Percentiles rank a stretch among this genome's conserved stretches.
Evolutionary conservation across 2,888 invertebrate genomes (phyloP).

Genomic region (Anaspis maculata): DNA sequence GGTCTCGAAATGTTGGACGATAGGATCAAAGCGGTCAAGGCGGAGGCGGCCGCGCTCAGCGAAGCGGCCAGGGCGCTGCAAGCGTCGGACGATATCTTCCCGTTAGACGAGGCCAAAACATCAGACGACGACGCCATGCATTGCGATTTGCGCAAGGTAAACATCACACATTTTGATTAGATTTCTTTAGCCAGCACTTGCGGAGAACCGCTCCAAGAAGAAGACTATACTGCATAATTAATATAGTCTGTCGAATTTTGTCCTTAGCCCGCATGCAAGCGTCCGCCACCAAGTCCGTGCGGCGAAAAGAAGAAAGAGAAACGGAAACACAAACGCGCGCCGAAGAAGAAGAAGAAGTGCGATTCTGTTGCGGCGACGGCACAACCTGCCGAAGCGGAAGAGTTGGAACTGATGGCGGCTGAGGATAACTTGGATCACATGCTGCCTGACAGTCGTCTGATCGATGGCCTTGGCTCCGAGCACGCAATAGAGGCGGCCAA

Average conservation of each 20-base stretch:
- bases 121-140: slow-evolving; percentile 3
- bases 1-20: slow-evolving; percentile 5
- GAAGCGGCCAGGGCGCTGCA: too few relatives aligned
- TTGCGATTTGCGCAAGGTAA: slow-evolving; percentile 12
- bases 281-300: slow-evolving; percentile 7
- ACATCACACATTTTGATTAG: background rate
- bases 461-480: too few relatives aligned
- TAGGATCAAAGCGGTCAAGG: background rate
- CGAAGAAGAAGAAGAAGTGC: slow-evolving; percentile 4
- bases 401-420: too few relatives aligned
- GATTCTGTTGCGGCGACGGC: background rate
- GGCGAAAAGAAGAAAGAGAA: slow-evolving; percentile 4
- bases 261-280: slow-evolving; percentile 7
- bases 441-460: too few relatives aligned
- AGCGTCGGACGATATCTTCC: too few relatives aligned
- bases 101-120: too few relatives aligned
- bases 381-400: background rate
- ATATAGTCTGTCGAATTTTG: background rate
- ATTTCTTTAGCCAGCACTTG: background rate
- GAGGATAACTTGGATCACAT: too few relatives aligned
- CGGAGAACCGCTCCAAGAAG: background rate
- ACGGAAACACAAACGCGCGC: slow-evolving; percentile 1
- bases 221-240: background rate
- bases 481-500: background rate
- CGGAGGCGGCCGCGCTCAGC: too few relatives aligned